Conservation (phyloP, 2,888 invertebrate species). For the Aspidiotus destructor region DNA sequence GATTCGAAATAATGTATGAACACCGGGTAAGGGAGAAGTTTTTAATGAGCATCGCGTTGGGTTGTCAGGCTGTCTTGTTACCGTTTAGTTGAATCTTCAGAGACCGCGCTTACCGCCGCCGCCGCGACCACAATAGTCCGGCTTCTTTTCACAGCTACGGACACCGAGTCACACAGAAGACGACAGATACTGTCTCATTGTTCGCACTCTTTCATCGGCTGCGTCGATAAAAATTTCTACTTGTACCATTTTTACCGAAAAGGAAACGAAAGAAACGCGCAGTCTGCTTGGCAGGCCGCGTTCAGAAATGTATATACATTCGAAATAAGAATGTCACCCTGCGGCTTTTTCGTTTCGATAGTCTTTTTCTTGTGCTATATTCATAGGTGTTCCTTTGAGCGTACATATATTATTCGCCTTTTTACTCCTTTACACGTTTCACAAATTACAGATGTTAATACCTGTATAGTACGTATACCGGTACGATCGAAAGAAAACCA, state of each 20-base stretch:
- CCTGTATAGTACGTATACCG: neutral
- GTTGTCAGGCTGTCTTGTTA: neutral
- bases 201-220: constrained; percentile 4
- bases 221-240: neutral
- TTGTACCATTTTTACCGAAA: neutral
- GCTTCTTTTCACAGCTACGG: constrained; percentile 4
- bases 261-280: neutral
- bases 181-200: constrained; percentile 1
- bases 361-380: neutral
- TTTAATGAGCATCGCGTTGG: constrained; percentile 4
- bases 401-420: neutral
- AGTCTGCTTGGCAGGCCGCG: neutral
- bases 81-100: neutral
- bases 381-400: neutral
- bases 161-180: neutral
- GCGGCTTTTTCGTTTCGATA: neutral
- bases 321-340: neutral
- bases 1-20: constrained; percentile 1
- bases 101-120: neutral
- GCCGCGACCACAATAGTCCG: neutral
- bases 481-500: neutral
- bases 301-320: neutral
- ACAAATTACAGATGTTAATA: constrained; percentile 1
- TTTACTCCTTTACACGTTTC: neutral
- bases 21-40: neutral